phyloP scores from a whole-genome alignment of 1,140 invertebrate species.

The Bombus pascuorum region DNA sequence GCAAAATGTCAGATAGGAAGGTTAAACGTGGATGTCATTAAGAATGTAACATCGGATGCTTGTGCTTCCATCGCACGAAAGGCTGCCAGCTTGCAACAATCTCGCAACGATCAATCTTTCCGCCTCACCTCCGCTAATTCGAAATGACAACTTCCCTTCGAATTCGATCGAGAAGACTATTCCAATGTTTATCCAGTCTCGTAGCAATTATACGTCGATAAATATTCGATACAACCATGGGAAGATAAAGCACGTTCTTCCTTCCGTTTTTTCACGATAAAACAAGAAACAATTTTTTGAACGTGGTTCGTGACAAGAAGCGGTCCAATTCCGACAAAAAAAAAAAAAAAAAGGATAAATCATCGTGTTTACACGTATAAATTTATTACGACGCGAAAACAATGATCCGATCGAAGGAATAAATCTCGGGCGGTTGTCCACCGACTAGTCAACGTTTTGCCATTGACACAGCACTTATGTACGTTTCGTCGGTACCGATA shows the following conservation, averaged over 20 bases:
- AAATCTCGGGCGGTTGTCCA: conserved; percentile 33
- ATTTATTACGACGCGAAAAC: conserved; percentile 42
- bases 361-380: conserved; percentile 8
- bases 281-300: background rate
- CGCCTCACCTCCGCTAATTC: background rate
- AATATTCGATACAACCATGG: background rate
- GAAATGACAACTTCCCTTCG: background rate
- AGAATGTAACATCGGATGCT: conserved; percentile 39
- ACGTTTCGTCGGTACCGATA: conserved; percentile 24
- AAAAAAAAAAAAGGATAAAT: background rate
- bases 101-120: conserved; percentile 14
- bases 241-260: background rate
- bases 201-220: background rate
- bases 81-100: conserved; percentile 27
- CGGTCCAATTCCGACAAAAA: background rate
- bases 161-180: background rate
- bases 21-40: conserved; percentile 52
- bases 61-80: conserved; percentile 43
- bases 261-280: background rate
- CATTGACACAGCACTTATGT: conserved; percentile 41
- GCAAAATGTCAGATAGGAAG: conserved; percentile 54
- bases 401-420: conserved; percentile 43
- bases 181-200: background rate
- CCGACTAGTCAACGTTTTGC: conserved; percentile 31
- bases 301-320: background rate